Percentiles rank a stretch among this genome's conserved stretches.
These are phyloP conservation scores for Solenopsis fugax DNA, from an alignment of 1,140 invertebrate genomes.

Conservation along the genomic window DNA sequence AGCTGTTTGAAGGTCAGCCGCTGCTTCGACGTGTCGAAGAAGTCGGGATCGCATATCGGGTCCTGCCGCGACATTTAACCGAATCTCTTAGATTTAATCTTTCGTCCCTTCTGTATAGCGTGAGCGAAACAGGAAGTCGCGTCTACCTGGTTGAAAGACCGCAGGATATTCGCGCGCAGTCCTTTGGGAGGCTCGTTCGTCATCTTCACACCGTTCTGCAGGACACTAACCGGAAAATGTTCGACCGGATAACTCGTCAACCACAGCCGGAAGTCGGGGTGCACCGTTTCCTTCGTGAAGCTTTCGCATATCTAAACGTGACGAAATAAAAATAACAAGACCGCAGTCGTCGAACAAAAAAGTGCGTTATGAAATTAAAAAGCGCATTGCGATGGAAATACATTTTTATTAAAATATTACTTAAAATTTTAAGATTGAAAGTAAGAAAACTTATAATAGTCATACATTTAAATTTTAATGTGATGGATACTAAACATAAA, in stretches of 20 bases:
- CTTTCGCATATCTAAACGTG: constrained; percentile 91
- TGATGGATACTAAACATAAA: background rate
- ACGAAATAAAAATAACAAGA: constrained; percentile 3
- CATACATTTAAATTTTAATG: background rate
- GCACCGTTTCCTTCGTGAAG: constrained; percentile 91
- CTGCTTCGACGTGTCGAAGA: constrained; percentile 95
- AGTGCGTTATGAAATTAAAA: background rate
- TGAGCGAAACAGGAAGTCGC: background rate
- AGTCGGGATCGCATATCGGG: constrained; percentile 95
- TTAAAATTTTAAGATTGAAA: background rate
- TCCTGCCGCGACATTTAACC: constrained; percentile 85
- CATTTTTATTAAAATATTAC: background rate
- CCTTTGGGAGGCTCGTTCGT: constrained; percentile 97
- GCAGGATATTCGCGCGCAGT: constrained; percentile 90
- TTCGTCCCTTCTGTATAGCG: background rate
- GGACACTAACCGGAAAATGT: constrained; percentile 96
- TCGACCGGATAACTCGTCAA: constrained; percentile 96
- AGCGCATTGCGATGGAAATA: background rate
- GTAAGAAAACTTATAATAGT: background rate
- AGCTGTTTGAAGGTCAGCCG: constrained; percentile 93
- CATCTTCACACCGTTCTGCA: constrained; percentile 98
- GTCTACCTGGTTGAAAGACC: constrained; percentile 90
- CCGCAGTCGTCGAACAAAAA: too few relatives aligned
- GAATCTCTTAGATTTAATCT: background rate
- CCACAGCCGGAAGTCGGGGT: constrained; percentile 97